phyloP scores from a whole-genome alignment of 2,888 invertebrate species.

The Laspeyria flexula region DNA sequence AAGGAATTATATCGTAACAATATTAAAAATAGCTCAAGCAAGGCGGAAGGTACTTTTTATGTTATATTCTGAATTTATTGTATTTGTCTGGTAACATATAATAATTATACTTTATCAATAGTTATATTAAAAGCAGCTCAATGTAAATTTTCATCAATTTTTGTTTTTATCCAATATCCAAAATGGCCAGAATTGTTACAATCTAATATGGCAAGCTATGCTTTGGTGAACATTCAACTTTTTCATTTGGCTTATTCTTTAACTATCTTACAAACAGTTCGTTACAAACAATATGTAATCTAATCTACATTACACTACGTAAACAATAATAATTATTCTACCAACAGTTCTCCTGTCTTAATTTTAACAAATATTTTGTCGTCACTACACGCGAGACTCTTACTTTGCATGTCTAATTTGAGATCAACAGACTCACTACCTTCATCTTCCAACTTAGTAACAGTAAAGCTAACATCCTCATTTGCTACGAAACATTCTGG shows the following conservation, averaged over 20 bases:
- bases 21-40: constrained; percentile 2
- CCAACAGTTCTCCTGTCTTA: constrained; percentile 73
- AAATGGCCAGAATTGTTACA: constrained; percentile 63
- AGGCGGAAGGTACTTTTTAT: constrained; percentile 1
- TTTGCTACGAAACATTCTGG: constrained; percentile 88
- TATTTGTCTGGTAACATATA: constrained; percentile 32
- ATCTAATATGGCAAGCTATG: constrained; percentile 84
- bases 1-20: constrained; percentile 7
- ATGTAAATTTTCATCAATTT: constrained; percentile 16
- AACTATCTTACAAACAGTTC: constrained; percentile 38
- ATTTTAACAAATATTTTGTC: constrained; percentile 77
- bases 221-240: constrained; percentile 79
- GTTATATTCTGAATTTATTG: constrained; percentile 2
- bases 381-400: constrained; percentile 57
- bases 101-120: neutral
- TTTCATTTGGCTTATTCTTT: constrained; percentile 61
- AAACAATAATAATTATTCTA: constrained; percentile 49
- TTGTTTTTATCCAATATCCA: constrained; percentile 32
- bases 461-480: constrained; percentile 85
- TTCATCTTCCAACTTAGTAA: constrained; percentile 80
- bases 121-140: constrained; percentile 20
- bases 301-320: constrained; percentile 20
- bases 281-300: constrained; percentile 37
- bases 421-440: constrained; percentile 68
- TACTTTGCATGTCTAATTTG: constrained; percentile 67